phyloP scores from a whole-genome alignment of 2,888 invertebrate species.

The Lasioglossum vierecki region DNA sequence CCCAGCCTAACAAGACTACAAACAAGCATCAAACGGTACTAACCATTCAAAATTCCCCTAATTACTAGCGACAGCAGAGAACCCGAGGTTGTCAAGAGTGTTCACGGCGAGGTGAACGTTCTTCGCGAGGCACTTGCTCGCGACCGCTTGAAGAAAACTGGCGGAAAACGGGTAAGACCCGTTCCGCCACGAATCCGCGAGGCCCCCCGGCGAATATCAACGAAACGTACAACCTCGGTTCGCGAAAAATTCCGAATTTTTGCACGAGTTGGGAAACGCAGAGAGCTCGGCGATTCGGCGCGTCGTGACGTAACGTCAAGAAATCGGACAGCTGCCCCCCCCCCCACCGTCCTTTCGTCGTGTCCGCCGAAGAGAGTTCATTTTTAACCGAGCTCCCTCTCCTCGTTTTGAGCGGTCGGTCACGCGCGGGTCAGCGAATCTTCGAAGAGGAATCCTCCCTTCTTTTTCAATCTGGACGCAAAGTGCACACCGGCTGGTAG shows the following conservation, averaged over 20 bases:
- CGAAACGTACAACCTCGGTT: not conserved
- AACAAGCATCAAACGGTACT: slow-evolving; percentile 7
- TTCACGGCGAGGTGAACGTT: slow-evolving; percentile 67
- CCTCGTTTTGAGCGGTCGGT: slow-evolving; percentile 68
- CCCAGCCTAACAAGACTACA: not conserved
- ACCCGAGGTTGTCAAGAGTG: slow-evolving; percentile 44
- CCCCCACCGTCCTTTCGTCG: not conserved
- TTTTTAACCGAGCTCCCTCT: slow-evolving; percentile 59
- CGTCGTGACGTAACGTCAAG: slow-evolving; percentile 60
- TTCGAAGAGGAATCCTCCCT: slow-evolving; percentile 67
- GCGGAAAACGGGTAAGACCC: slow-evolving; percentile 20
- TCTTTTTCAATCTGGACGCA: slow-evolving; percentile 58
- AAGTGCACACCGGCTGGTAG: slow-evolving; percentile 36
- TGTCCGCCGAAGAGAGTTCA: slow-evolving; percentile 11
- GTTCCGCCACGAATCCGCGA: slow-evolving; percentile 5
- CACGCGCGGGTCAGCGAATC: slow-evolving; percentile 76
- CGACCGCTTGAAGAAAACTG: slow-evolving; percentile 60
- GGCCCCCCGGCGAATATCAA: not conserved
- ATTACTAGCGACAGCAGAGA: slow-evolving; percentile 58
- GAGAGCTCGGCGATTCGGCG: slow-evolving; percentile 19
- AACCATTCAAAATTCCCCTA: slow-evolving; percentile 43
- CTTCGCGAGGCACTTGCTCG: slow-evolving; percentile 68
- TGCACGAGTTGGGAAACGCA: not conserved
- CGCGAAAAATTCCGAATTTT: not conserved
- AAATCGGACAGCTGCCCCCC: slow-evolving; percentile 49